These are phyloP conservation scores for Apodemia zela DNA, from an alignment of 2,888 invertebrate species.

Conservation along the genomic window DNA sequence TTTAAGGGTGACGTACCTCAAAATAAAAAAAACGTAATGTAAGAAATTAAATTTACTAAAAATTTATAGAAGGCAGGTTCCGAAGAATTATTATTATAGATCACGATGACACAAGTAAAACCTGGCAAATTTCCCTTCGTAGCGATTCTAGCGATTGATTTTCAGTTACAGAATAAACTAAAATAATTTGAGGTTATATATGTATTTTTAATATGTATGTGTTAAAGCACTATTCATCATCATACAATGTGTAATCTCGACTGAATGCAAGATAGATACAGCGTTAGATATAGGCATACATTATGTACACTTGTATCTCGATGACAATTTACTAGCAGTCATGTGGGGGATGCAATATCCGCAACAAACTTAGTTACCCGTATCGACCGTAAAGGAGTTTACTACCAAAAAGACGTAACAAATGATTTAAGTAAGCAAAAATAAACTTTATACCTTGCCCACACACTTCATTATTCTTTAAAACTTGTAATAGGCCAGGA, in stretches of 20 bases:
- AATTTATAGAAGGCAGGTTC: too few relatives aligned
- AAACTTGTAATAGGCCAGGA: neutral
- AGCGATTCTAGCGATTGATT: too few relatives aligned
- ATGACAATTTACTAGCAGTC: slow-evolving; percentile 22
- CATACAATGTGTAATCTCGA: neutral
- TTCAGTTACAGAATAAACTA: too few relatives aligned
- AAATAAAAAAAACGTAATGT: too few relatives aligned
- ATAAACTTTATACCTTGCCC: neutral
- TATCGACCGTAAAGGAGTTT: slow-evolving; percentile 34
- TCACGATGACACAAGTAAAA: too few relatives aligned
- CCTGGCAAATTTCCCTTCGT: too few relatives aligned
- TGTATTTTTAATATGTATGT: too few relatives aligned
- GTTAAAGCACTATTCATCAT: neutral
- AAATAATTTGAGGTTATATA: too few relatives aligned
- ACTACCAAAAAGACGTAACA: neutral
- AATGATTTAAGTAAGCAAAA: neutral
- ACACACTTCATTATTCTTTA: neutral
- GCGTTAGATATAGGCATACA: neutral
- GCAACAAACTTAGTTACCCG: slow-evolving; percentile 45
- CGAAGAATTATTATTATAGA: too few relatives aligned
- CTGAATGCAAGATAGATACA: neutral
- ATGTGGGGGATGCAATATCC: slow-evolving; percentile 50
- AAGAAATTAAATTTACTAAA: too few relatives aligned
- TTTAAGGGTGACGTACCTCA: too few relatives aligned
- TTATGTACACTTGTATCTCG: neutral